Base-by-base conservation (phyloP, 2,113 vertebrate species). In the Chaetodon auriga region DNA sequence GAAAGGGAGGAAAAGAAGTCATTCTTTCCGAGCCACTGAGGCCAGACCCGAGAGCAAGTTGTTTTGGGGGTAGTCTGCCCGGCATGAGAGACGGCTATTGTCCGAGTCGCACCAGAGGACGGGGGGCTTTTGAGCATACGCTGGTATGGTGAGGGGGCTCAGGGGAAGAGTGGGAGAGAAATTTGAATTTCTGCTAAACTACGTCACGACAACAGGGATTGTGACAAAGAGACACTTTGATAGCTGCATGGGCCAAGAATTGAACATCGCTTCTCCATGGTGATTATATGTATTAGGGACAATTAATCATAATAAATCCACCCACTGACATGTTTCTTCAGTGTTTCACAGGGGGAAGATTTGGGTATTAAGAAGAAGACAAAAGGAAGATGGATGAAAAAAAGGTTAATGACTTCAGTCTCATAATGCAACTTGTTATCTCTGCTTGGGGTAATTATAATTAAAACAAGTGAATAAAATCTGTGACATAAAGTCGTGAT, bases 1-100 rank as follows among this genome's bases (percentile, higher is more conserved):
- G 90, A 88, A 90, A 62, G 85, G 81, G 76, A 90, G 91, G 92
- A 90, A 92, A 87, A 92, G 16, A 92, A 91, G 89, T 95, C 89
- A 95, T 91, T 95, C 90, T 95, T 95, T 95, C 95, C 93, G 35
- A 90, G 73, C 86, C 76, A 58, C 54, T 84, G 91, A 94, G 88
- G 84, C 86, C 84, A 76, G 68, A 89, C 80, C 80, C 72, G 68
- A 78, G 88, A 89, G 76, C 84, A 55, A 88, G 71, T 92, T 92
- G 90, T 90, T 93, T 93, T 88, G 88, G 90, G 84, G 81, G 84
- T 82, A 55, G 86, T 84, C 80, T 84, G 55, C 65, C 65, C 55
- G 10, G 72, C 80, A 95, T 94, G 93, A 95, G 92, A 94, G 92
- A 80, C 85, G 14, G 23, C 92, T 72, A 95, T 95, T 96, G 94